phyloP scores from a whole-genome alignment of 2,888 invertebrate species.

The Argyra leucocephala region DNA sequence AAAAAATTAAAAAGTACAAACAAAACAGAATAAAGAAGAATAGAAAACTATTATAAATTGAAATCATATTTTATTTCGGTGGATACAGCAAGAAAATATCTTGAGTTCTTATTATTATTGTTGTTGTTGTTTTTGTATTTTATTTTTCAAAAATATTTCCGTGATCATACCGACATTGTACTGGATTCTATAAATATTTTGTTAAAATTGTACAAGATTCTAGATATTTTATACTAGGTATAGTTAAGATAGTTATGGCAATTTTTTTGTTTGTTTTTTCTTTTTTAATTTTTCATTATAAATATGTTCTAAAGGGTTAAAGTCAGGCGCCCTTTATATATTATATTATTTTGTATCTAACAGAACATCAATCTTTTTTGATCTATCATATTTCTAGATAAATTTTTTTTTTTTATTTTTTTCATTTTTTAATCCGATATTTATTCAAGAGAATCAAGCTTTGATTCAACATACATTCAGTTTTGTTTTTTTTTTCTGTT shows the following conservation, averaged over 20 bases:
- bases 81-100: neutral
- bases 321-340: conserved; percentile 1
- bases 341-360: conserved; percentile 6
- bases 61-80: conserved; percentile 2
- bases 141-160: neutral
- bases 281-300: no score
- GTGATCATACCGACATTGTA: neutral
- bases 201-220: no score
- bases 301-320: neutral
- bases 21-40: neutral
- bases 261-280: no score
- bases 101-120: no score
- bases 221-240: no score
- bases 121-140: neutral
- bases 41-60: neutral
- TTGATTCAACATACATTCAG: neutral
- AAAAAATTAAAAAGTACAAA: neutral
- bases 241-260: no score
- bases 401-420: no score
- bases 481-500: neutral
- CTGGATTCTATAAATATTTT: no score
- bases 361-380: conserved; percentile 3
- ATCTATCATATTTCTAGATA: neutral
- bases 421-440: neutral
- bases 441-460: neutral